Evolutionary conservation across 2,113 vertebrate genomes (phyloP).

Genomic region (Heteronetta atricapilla): DNA sequence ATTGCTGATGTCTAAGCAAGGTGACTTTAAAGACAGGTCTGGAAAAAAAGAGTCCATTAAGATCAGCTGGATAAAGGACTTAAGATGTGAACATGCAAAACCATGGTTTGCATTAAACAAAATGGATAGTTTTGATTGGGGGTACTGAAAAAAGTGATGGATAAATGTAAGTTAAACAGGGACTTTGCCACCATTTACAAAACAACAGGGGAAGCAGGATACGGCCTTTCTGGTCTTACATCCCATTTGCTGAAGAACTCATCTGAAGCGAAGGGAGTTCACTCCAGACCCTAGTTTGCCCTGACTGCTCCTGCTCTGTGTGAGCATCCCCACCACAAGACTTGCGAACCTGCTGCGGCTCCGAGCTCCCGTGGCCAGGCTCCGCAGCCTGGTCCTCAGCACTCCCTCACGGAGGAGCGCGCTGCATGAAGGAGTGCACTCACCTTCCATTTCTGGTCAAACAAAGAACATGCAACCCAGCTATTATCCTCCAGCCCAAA

Average conservation of each 20-base stretch:
- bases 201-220: not conserved
- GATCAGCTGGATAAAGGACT: not conserved
- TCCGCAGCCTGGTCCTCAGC: not conserved
- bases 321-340: too few relatives aligned
- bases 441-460: not conserved
- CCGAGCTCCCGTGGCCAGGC: not conserved
- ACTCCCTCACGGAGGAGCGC: fast-evolving
- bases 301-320: not conserved
- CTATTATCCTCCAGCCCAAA: not conserved
- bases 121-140: not conserved
- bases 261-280: not conserved
- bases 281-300: not conserved
- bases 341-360: not conserved
- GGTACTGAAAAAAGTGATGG: not conserved
- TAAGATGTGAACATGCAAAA: not conserved
- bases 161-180: not conserved
- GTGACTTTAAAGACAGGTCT: not conserved
- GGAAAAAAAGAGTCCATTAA: not conserved
- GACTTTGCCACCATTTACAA: not conserved
- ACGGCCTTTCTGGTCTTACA: not conserved
- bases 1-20: not conserved
- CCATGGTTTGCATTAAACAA: not conserved
- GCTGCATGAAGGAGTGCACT: not conserved
- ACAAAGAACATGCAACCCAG: not conserved
- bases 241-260: not conserved